Percentiles rank a stretch among this genome's conserved stretches.
Evolutionary conservation across 2,797 vertebrate genomes (phyloP).

Genomic region (Onychomys torridus): DNA sequence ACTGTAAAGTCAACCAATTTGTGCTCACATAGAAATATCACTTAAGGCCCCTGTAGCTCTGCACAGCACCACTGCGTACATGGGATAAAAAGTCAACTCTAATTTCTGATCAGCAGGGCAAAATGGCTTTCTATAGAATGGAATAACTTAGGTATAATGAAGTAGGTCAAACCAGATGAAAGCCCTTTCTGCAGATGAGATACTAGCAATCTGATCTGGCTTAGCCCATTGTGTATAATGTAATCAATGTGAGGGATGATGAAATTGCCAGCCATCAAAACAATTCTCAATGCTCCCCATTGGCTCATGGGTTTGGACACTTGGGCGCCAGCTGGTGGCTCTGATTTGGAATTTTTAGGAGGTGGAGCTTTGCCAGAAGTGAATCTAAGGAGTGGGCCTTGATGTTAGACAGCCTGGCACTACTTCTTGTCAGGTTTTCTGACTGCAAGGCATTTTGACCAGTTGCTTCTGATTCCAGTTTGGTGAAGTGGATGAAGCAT

Average conservation of each 20-base stretch:
- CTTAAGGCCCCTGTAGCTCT: not conserved
- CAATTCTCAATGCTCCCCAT: not conserved
- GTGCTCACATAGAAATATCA: not conserved
- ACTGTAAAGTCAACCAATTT: not conserved
- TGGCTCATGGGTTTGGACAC: not conserved
- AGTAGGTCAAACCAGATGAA: not conserved
- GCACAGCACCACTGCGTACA: not conserved
- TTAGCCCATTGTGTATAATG: not conserved
- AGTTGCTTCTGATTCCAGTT: not conserved
- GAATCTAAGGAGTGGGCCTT: not conserved
- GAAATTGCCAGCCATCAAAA: not conserved
- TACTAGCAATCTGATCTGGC: not conserved
- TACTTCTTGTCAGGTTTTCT: not conserved
- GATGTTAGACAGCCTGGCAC: not conserved
- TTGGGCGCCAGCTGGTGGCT: not conserved
- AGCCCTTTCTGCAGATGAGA: not conserved
- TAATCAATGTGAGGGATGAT: not conserved
- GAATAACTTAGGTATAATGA: not conserved
- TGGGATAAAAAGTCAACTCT: not conserved
- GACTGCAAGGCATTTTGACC: not conserved
- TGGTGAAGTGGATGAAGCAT: not conserved
- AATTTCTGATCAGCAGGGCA: not conserved
- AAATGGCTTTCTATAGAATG: not conserved
- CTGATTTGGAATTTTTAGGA: not conserved
- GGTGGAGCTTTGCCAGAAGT: not conserved